A percentile compares a stretch with the other conserved stretches of the same genome.
These are phyloP conservation scores for Timema cristinae DNA, from an alignment of 2,888 invertebrate species.

Conservation along the genomic window DNA sequence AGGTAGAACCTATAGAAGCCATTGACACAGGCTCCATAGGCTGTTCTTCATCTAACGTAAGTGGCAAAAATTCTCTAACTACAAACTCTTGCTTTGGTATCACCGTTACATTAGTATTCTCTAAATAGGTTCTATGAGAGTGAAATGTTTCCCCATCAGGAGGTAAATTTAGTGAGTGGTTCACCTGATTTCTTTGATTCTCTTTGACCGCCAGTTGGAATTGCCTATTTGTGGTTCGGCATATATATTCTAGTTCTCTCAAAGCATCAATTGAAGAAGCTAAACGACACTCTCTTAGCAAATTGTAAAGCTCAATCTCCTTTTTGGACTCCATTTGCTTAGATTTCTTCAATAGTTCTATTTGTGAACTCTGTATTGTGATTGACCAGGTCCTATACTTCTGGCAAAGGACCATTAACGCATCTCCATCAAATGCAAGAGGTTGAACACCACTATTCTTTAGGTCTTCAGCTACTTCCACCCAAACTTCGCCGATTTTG, in stretches of 20 bases:
- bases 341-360: not conserved
- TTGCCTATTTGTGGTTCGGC: not conserved
- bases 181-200: not conserved
- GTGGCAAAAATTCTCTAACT: not conserved
- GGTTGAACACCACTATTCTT: not conserved
- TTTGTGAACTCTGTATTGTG: slow-evolving; percentile 2
- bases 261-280: not conserved
- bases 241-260: not conserved
- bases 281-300: not conserved
- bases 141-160: not conserved
- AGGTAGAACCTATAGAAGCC: too few species aligned
- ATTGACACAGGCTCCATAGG: too few species aligned
- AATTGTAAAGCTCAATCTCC: not conserved
- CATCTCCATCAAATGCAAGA: not conserved
- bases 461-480: slow-evolving; percentile 5
- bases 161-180: not conserved
- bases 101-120: not conserved
- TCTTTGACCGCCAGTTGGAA: not conserved
- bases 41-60: too few species aligned
- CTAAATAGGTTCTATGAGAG: not conserved
- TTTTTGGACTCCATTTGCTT: not conserved
- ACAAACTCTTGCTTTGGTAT: not conserved
- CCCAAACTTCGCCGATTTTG: slow-evolving; percentile 8
- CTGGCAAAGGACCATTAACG: not conserved
- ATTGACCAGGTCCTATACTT: not conserved